phyloP scores from a whole-genome alignment of 1,140 invertebrate genomes.

The Dendrolimus kikuchii region DNA sequence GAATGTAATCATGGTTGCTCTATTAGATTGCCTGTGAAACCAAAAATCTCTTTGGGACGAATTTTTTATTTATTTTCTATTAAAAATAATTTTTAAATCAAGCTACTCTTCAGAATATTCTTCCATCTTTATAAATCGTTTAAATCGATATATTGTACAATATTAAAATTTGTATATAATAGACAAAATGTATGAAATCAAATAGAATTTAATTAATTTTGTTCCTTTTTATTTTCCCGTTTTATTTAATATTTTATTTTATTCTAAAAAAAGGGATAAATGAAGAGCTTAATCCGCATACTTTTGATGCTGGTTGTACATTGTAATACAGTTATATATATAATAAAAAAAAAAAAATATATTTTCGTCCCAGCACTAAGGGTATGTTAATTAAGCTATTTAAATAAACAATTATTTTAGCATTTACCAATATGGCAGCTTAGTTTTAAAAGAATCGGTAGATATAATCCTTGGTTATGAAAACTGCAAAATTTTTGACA shows the following conservation, averaged over 20 bases:
- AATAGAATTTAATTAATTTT: too few species aligned
- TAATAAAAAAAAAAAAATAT: neutral
- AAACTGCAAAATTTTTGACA: conserved; percentile 22
- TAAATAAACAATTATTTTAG: conserved; percentile 52
- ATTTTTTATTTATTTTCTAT: conserved; percentile 16
- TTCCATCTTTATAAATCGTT: conserved; percentile 8
- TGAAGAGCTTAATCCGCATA: conserved; percentile 29
- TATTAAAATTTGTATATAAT: conserved; percentile 2
- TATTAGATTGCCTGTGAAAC: conserved; percentile 27
- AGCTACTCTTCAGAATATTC: conserved; percentile 14
- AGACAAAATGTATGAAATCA: neutral
- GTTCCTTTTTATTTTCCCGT: neutral
- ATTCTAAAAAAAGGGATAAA: conserved; percentile 14
- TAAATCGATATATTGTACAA: conserved; percentile 3
- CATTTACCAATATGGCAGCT: conserved; percentile 71
- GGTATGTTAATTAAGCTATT: conserved; percentile 41
- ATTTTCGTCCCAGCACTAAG: conserved; percentile 29
- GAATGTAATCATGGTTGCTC: neutral
- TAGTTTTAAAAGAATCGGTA: conserved; percentile 39
- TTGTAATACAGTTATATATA: neutral
- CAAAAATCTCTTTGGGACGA: conserved; percentile 21
- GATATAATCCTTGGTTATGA: conserved; percentile 19
- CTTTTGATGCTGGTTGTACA: conserved; percentile 28
- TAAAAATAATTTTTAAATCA: conserved; percentile 13
- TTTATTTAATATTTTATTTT: conserved; percentile 9